Base-by-base conservation (phyloP, 2,113 vertebrate genomes). In the Peromyscus leucopus region DNA sequence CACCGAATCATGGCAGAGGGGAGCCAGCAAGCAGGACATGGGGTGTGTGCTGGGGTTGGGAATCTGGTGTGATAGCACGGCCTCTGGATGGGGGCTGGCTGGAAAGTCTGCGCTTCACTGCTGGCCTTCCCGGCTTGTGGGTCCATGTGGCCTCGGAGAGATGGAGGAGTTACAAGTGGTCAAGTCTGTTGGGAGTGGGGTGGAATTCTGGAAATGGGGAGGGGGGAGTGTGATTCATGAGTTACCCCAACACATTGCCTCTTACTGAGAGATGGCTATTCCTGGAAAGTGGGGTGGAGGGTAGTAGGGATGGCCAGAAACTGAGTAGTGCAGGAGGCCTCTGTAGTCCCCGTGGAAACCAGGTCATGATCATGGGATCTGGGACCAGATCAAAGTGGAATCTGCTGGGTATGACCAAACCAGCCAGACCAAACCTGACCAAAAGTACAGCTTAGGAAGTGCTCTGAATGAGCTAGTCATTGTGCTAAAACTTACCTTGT, bases 181-280 rank as follows among this genome's bases (percentile, higher is more conserved):
- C 46, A 24, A 22, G 33, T 67, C 61, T 26, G 16, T 59, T 61
- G 21, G 36, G 55, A 17, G 51, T 46, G 22, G 55, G 12, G 36
- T 61, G 28, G 51, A 89, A 55, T 86, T 96, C 86, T 72, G 59
- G 75, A 96, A 94, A 87, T 84, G 74, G 86, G 51, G 17, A 55
- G 17, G 26, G 19, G 76, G 91, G 55, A 46, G 26, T 9, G 8
- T 90, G 92, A 90, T 42, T 78, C 12, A 15, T 96, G 96, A 93
- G 69, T 97, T 85, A 90, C 7, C 9, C 9, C 83, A 91, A 88
- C 74, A 55, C 36, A n/a, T 80, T 57, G 90, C 33, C 22, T 21
- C 0, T 85, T 84, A 74, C 84, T 46, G 57, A 55, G 79, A 92
- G 48, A 79, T 48, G n/a, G 26, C 90, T 93, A n/a, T 59, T 92